Evolutionary conservation across 1,140 invertebrate species (phyloP).

Genomic region (Zaprionus gabonicus): DNA sequence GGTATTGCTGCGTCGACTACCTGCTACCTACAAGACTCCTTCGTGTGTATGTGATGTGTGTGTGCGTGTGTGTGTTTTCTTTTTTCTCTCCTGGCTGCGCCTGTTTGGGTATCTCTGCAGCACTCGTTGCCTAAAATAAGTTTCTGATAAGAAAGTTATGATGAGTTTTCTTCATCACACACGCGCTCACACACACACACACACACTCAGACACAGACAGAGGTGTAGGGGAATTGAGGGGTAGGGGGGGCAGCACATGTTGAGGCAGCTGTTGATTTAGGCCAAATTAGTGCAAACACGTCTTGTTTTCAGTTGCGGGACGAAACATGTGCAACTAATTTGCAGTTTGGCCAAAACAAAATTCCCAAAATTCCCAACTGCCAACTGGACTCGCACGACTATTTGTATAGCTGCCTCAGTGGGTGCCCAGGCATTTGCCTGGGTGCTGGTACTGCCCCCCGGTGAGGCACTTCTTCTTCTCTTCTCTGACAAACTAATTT

Average conservation of each 20-base stretch:
- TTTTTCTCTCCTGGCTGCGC: constrained; percentile 16
- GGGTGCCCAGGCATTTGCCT: constrained; percentile 17
- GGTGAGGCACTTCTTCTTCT: constrained; percentile 21
- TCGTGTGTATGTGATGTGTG: background rate
- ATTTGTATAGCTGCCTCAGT: background rate
- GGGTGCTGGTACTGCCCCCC: background rate
- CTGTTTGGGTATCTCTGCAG: constrained; percentile 52
- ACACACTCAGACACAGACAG: background rate
- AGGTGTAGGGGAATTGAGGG: background rate
- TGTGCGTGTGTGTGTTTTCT: constrained; percentile 4
- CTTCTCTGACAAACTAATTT: constrained; percentile 47
- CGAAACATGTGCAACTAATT: constrained; percentile 81
- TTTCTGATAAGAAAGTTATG: constrained; percentile 83
- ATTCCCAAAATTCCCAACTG: background rate
- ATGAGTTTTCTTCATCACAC: constrained; percentile 69
- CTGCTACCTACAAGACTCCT: background rate
- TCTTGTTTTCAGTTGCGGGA: constrained; percentile 75
- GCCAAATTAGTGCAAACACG: constrained; percentile 82
- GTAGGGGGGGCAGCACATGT: constrained; percentile 44
- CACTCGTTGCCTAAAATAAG: constrained; percentile 60
- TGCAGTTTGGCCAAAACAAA: constrained; percentile 56
- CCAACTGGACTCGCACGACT: constrained; percentile 17
- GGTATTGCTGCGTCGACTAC: background rate
- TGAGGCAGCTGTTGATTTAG: constrained; percentile 80
- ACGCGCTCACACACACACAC: background rate